Evolutionary conservation across 2,888 invertebrate genomes (phyloP).

Genomic region (Caenorhabditis sp.): DNA sequence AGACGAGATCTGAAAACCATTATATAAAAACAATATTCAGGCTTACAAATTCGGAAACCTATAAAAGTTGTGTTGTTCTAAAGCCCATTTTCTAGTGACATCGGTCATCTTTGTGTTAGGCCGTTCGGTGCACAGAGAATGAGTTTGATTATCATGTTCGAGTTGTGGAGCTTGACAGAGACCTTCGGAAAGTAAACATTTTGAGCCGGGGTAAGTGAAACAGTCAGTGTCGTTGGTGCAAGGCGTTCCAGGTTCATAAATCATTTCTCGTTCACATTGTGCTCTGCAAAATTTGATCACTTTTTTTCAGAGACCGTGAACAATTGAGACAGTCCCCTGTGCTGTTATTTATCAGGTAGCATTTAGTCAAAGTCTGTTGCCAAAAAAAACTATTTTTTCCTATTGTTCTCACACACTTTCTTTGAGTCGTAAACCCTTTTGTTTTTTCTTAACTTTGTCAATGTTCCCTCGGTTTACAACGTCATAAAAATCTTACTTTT

Average conservation of each 20-base stretch:
- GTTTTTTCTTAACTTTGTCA: no score
- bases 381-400: no score
- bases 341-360: no score
- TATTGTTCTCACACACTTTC: no score
- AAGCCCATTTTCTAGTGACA: slow-evolving; percentile 29
- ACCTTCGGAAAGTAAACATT: slow-evolving; percentile 38
- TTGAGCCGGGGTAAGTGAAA: slow-evolving; percentile 50
- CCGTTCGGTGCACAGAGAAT: slow-evolving; percentile 22
- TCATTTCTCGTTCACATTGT: slow-evolving; percentile 35
- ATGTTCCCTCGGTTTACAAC: not conserved
- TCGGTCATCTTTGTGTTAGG: slow-evolving; percentile 40
- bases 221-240: slow-evolving; percentile 44
- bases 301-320: no score
- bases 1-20: slow-evolving; percentile 36
- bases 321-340: no score
- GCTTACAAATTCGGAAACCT: slow-evolving; percentile 10
- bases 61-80: slow-evolving; percentile 49
- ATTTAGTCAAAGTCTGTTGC: no score
- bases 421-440: not conserved
- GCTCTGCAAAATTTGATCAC: not conserved
- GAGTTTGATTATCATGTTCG: slow-evolving; percentile 21
- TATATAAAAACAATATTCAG: not conserved
- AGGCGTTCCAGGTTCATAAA: slow-evolving; percentile 48
- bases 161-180: slow-evolving; percentile 39
- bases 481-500: slow-evolving; percentile 26